These are phyloP conservation scores for Novumbra hubbsi DNA, from an alignment of 2,797 vertebrate species.

Conservation along the genomic window DNA sequence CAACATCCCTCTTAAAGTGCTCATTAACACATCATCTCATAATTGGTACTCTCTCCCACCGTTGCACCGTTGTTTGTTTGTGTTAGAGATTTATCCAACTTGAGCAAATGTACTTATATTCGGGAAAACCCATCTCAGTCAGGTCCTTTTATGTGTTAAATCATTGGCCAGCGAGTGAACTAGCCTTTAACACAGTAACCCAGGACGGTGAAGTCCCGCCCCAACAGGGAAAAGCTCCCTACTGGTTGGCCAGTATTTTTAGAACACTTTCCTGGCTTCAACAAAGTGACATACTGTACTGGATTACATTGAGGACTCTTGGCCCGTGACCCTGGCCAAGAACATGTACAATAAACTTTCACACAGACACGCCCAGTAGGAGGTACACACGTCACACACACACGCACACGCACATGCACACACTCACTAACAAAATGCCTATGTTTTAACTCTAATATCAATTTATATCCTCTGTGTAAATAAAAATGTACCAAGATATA, in stretches of 20 bases:
- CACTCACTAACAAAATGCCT: background rate
- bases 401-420: background rate
- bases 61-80: background rate
- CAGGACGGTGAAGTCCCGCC: background rate
- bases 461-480: too few relatives aligned
- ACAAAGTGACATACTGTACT: slow-evolving; percentile 27
- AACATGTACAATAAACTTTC: background rate
- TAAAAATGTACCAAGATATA: too few relatives aligned
- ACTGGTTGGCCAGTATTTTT: slow-evolving; percentile 12
- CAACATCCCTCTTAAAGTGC: too few relatives aligned
- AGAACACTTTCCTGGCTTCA: slow-evolving; percentile 21
- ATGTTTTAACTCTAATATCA: too few relatives aligned
- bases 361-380: background rate
- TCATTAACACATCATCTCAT: background rate
- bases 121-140: background rate
- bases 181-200: background rate
- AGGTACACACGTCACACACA: background rate
- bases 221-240: background rate
- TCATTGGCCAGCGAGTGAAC: background rate
- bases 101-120: background rate
- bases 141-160: background rate
- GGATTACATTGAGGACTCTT: background rate
- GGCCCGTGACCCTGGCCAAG: background rate
- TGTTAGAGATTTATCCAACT: background rate
- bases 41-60: background rate